These are phyloP conservation scores for Probosciger aterrimus DNA, from an alignment of 2,113 vertebrate species.

Conservation along the genomic window DNA sequence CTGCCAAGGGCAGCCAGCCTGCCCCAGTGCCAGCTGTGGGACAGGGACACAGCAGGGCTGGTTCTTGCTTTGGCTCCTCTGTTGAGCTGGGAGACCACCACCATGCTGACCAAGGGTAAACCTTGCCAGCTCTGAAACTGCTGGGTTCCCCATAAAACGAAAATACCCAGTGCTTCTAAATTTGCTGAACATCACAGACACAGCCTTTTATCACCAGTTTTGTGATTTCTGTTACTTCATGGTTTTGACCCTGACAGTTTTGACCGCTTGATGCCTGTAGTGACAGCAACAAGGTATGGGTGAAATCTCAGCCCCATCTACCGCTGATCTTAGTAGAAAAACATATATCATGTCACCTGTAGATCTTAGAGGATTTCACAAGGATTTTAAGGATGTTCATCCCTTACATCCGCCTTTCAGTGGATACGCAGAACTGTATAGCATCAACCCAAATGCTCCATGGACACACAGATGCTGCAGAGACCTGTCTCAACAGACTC, in stretches of 20 bases:
- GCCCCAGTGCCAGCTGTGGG: rapidly evolving
- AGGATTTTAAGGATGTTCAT: background rate
- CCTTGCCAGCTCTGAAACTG: background rate
- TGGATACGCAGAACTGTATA: background rate
- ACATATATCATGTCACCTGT: background rate
- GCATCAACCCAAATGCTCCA: background rate
- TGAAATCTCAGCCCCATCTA: background rate
- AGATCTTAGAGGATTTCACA: background rate
- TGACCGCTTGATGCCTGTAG: background rate
- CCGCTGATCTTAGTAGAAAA: background rate
- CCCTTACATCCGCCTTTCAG: background rate
- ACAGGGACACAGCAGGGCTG: background rate
- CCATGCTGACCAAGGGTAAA: background rate
- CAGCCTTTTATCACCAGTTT: background rate
- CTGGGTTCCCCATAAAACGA: background rate
- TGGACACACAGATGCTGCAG: background rate
- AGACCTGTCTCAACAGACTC: background rate
- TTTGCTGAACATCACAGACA: background rate
- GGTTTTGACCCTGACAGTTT: background rate
- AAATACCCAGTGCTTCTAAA: background rate
- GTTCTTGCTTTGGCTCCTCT: background rate
- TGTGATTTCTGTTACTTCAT: background rate
- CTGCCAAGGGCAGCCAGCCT: background rate
- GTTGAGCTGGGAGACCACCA: background rate
- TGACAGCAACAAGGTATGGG: background rate